These are phyloP conservation scores for Neoarius graeffei DNA, from an alignment of 2,113 vertebrate species.

Conservation along the genomic window DNA sequence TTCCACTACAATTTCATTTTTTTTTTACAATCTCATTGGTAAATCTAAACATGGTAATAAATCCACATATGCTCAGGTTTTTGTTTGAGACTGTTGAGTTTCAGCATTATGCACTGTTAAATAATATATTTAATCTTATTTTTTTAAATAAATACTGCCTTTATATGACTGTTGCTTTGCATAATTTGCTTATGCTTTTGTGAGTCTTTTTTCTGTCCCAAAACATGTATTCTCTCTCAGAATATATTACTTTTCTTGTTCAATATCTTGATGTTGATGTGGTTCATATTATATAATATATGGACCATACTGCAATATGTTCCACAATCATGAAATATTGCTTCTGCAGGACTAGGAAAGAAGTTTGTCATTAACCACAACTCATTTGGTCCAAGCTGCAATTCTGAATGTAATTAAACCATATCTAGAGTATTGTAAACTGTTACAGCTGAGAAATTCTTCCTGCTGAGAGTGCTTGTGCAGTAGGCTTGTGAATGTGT, in stretches of 20 bases:
- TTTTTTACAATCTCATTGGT: background rate
- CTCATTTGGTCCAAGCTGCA: background rate
- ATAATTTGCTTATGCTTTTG: background rate
- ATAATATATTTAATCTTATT: background rate
- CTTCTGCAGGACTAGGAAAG: background rate
- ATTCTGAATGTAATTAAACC: background rate
- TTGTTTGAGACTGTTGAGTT: background rate
- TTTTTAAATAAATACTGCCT: background rate
- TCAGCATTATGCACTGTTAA: background rate
- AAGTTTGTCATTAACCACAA: background rate
- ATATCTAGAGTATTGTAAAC: background rate
- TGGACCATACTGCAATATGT: background rate
- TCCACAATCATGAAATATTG: background rate
- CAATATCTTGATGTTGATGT: background rate
- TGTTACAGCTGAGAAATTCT: background rate
- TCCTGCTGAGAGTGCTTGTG: background rate
- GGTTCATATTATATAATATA: background rate
- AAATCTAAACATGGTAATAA: background rate
- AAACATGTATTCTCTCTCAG: background rate
- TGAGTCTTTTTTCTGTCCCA: background rate
- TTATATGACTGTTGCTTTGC: background rate
- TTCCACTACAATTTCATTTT: background rate
- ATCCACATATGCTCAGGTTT: background rate
- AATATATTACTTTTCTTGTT: background rate
- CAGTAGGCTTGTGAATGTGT: slow-evolving; percentile 3